Evolutionary conservation across 2,113 vertebrate genomes (phyloP).

Genomic region (Rhombomys opimus): DNA sequence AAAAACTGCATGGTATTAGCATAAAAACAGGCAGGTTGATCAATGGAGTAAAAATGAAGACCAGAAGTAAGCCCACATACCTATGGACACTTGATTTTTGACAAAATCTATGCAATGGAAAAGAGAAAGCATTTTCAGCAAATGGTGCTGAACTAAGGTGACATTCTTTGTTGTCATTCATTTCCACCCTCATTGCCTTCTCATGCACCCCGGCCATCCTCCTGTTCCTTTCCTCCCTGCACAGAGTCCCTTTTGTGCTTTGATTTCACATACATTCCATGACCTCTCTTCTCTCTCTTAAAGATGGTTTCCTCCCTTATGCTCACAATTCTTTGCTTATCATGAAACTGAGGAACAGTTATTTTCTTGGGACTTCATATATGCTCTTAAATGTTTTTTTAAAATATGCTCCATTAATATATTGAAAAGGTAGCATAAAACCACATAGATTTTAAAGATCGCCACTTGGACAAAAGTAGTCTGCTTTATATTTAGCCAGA

Average conservation of each 20-base stretch:
- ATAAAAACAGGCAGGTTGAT: neutral
- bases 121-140: neutral
- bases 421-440: neutral
- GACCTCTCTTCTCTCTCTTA: neutral
- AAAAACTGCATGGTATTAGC: neutral
- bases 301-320: neutral
- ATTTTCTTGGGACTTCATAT: neutral
- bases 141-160: neutral
- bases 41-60: neutral
- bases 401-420: neutral
- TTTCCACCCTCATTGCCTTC: neutral
- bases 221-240: no score
- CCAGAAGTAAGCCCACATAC: neutral
- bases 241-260: neutral
- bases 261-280: neutral
- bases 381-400: neutral
- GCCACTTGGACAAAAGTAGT: neutral
- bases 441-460: constrained; percentile 51
- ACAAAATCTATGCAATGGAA: neutral
- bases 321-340: neutral
- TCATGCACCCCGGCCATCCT: no score
- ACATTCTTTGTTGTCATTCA: no score
- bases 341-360: neutral
- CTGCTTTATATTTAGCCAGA: constrained; percentile 41
- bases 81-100: neutral